A percentile compares a stretch with the other conserved stretches of the same genome.
These are phyloP conservation scores for Xiphophorus couchianus DNA, from an alignment of 2,113 vertebrate genomes.

Conservation along the genomic window DNA sequence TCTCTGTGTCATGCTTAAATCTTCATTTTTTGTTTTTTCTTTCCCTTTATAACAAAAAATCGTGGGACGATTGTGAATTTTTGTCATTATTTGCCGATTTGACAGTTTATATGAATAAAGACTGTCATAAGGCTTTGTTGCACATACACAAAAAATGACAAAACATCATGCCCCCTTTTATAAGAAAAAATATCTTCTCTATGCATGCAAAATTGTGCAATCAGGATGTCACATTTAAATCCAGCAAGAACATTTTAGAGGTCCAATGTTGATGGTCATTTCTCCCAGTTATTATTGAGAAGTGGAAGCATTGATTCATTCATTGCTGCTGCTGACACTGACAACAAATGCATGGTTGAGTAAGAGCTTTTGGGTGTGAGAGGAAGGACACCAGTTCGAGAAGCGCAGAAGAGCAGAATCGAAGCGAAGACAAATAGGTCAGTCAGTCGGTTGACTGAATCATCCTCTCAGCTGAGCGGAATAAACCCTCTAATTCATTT, in stretches of 20 bases:
- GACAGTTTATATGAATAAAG: constrained; percentile 35
- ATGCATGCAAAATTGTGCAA: constrained; percentile 69
- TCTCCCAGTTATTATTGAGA: constrained; percentile 61
- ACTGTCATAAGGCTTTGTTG: constrained; percentile 40
- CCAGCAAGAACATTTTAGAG: constrained; percentile 30
- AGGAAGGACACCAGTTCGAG: constrained; percentile 60
- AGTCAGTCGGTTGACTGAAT: constrained; percentile 71
- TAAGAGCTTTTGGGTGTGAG: constrained; percentile 58
- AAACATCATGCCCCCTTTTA: constrained; percentile 29
- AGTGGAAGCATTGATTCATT: constrained; percentile 72
- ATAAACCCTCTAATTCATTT: constrained; percentile 45
- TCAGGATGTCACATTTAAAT: constrained; percentile 64
- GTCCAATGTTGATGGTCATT: constrained; percentile 40
- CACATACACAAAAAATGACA: constrained; percentile 22
- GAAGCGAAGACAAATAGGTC: constrained; percentile 44
- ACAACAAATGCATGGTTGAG: constrained; percentile 63
- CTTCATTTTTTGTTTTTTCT: background rate
- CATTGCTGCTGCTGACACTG: constrained; percentile 61
- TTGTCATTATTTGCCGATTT: constrained; percentile 20
- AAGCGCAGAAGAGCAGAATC: constrained; percentile 37
- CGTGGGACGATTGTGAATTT: background rate
- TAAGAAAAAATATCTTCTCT: constrained; percentile 1
- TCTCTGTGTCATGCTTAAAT: background rate
- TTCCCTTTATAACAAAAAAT: background rate
- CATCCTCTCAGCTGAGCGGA: constrained; percentile 67